Conservation (phyloP, 2,113 vertebrate genomes). For the Ursus arctos region DNA sequence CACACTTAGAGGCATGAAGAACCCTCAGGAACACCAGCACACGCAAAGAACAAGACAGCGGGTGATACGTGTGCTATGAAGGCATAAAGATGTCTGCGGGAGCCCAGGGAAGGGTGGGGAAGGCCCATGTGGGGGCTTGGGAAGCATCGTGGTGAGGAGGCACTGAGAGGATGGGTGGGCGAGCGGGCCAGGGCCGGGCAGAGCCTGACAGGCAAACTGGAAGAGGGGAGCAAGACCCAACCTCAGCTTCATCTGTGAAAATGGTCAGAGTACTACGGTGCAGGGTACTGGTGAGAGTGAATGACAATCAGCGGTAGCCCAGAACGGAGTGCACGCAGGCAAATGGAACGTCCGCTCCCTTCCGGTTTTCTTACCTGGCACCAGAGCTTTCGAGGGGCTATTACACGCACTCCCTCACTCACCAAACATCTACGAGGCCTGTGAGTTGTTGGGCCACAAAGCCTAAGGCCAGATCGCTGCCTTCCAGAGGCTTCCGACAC, state of each 20-base stretch:
- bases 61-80: background rate
- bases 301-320: background rate
- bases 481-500: background rate
- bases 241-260: background rate
- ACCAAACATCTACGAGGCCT: background rate
- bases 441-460: background rate
- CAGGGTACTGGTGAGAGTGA: background rate
- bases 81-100: background rate
- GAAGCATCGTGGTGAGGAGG: background rate
- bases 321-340: background rate
- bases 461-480: background rate
- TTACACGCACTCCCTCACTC: too few species aligned
- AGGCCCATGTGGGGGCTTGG: background rate
- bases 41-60: background rate
- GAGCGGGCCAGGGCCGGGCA: background rate
- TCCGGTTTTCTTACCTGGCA: background rate
- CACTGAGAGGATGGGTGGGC: too few species aligned
- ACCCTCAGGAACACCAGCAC: background rate
- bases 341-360: rapidly evolving
- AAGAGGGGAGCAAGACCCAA: too few species aligned
- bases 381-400: background rate
- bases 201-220: background rate
- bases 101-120: background rate
- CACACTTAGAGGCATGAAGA: background rate
- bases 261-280: too few species aligned